A percentile compares a stretch with the other conserved stretches of the same genome.
phyloP scores from a whole-genome alignment of 2,113 vertebrate species.

The Trogon melanurus region DNA sequence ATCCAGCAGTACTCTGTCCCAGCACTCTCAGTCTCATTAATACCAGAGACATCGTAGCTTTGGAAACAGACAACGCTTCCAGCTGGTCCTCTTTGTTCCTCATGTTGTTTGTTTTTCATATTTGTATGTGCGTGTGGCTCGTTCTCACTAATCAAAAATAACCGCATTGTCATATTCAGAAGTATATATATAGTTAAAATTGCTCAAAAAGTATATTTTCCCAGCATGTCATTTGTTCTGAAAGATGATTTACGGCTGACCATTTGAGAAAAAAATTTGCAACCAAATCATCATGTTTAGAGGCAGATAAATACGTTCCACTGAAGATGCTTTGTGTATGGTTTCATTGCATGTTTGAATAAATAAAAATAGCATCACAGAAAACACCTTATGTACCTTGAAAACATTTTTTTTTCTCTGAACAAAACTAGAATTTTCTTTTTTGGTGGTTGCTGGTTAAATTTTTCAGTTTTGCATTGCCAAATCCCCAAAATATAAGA shows the following conservation, averaged over 20 bases:
- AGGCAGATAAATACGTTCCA: neutral
- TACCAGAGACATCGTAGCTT: neutral
- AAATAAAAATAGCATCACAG: neutral
- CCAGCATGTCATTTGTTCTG: neutral
- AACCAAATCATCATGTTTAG: neutral
- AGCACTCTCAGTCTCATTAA: neutral
- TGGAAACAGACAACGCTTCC: neutral
- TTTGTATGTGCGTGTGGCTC: neutral
- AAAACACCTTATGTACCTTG: neutral
- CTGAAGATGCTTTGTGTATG: neutral
- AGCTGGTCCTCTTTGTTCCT: neutral
- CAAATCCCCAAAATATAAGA: neutral
- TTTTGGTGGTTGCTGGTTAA: neutral
- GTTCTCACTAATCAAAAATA: slow-evolving; percentile 28
- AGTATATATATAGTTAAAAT: neutral
- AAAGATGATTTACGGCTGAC: neutral
- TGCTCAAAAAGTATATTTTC: neutral
- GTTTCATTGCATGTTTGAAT: neutral
- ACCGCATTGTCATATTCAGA: neutral
- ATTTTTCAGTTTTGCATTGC: neutral
- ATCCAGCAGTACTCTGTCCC: neutral
- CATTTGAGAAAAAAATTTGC: neutral
- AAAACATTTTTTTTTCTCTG: neutral
- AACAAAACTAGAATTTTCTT: neutral
- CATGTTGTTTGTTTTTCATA: neutral